Evolutionary conservation across 2,888 invertebrate species (phyloP), one percentile per base, ranked within the genome.

Genomic region (Folsomia candida): DNA sequence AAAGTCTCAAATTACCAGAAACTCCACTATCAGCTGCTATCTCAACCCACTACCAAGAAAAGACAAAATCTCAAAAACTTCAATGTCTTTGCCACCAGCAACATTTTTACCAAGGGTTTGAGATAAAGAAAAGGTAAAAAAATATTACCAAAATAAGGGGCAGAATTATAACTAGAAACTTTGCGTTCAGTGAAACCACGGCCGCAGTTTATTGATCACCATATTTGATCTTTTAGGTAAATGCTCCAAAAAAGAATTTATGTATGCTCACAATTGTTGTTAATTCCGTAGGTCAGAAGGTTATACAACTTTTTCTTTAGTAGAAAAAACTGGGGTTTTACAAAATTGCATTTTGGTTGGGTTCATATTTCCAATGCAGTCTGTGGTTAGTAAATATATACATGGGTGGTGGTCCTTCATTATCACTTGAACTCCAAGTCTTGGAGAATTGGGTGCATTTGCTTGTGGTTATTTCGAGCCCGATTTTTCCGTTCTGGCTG

Each of bases 1-100:
- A 67, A 67, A 27, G 67, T 67, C 51, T 58, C 58, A 64, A 64
- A 28, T 54, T 59, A 22, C 27, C 37, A 37, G 37, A 37, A 14
- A 37, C n/a, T n/a, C n/a, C n/a, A n/a, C n/a, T n/a, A n/a, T n/a
- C n/a, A n/a, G n/a, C n/a, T n/a, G n/a, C n/a, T n/a, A n/a, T n/a
- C n/a, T 62, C 59, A 28, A 54, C 64, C 64, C 47, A 54, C 54
- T 54, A 54, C 54, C 54, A 4, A 37, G 37, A 37, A 37, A 37
- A 37, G 37, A 9, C 37, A 37, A 37, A 37, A 37, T 14, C 14
- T 37, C 6, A 37, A 37, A 4, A 37, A 37, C 37, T 4, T 37
- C 4, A 37, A 37, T 14, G 4, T 37, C 37, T 54, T 54, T 54
- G 54, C 54, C 54, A 54, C 54, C 54, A 47, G 18, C 47, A 54